Evolutionary conservation across 2,797 vertebrate species (phyloP).

Genomic region (Adelosebastes latens): DNA sequence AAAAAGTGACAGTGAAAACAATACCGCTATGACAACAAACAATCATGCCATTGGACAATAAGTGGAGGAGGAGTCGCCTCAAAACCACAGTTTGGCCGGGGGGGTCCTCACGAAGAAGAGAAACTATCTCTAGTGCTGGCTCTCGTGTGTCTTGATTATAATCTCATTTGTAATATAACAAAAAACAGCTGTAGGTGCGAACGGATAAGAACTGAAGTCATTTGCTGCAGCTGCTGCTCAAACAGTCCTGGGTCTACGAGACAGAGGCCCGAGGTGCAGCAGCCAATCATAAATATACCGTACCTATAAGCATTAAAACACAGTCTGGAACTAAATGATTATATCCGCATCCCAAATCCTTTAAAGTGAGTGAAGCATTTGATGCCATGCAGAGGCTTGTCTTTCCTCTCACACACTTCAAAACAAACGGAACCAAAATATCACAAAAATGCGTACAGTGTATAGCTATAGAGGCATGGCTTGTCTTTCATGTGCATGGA

Average conservation of each 20-base stretch:
- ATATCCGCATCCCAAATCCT: constrained; percentile 57
- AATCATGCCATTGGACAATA: constrained; percentile 55
- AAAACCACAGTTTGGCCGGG: constrained; percentile 35
- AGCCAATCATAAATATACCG: constrained; percentile 32
- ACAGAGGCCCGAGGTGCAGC: constrained; percentile 13
- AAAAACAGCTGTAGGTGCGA: constrained; percentile 1
- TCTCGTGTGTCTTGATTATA: constrained; percentile 9
- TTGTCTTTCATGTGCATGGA: constrained; percentile 75
- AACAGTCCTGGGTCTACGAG: background rate
- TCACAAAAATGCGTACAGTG: constrained; percentile 66
- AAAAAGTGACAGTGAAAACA: constrained; percentile 68
- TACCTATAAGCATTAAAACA: constrained; percentile 44
- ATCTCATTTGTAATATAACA: constrained; percentile 16
- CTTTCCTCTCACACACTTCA: constrained; percentile 67
- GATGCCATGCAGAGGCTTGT: constrained; percentile 59
- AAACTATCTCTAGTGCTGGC: constrained; percentile 16
- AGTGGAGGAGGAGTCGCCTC: constrained; percentile 33
- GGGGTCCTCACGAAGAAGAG: constrained; percentile 3
- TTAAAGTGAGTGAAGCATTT: constrained; percentile 50
- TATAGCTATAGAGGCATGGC: constrained; percentile 57
- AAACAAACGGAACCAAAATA: constrained; percentile 69
- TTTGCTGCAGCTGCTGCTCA: constrained; percentile 18
- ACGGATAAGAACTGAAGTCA: background rate
- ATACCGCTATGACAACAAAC: constrained; percentile 69
- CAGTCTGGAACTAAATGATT: constrained; percentile 53